Evolutionary conservation across 2,797 vertebrate genomes (phyloP).

Genomic region (Acestrorhynchus altus): DNA sequence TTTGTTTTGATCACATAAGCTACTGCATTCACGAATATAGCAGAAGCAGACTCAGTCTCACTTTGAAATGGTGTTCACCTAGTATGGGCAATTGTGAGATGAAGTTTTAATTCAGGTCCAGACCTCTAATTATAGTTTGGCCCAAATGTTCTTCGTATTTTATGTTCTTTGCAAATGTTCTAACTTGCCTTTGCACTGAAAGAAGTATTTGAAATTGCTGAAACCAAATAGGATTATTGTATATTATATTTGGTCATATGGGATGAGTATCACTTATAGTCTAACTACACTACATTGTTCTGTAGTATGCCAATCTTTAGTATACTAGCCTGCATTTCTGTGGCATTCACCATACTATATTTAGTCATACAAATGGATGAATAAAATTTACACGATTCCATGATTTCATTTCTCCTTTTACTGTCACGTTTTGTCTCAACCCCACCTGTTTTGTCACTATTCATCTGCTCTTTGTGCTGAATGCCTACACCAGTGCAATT

Average conservation of each 20-base stretch:
- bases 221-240: no score
- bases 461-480: conserved; percentile 9
- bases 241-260: no score
- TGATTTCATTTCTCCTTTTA: neutral
- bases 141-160: neutral
- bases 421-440: neutral
- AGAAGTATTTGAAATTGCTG: neutral
- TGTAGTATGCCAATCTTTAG: no score
- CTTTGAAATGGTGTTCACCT: neutral
- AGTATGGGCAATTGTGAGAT: neutral
- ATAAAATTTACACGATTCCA: no score
- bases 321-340: neutral
- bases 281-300: no score
- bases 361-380: neutral
- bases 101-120: neutral
- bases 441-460: conserved; percentile 23
- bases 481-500: neutral
- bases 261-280: neutral
- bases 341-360: neutral
- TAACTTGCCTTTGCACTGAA: neutral
- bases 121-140: no score
- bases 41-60: neutral
- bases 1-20: conserved; percentile 10
- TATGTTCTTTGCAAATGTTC: no score
- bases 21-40: neutral